A percentile compares a stretch with the other conserved stretches of the same genome.
Evolutionary conservation across 2,113 vertebrate species (phyloP).

Genomic region (Fulmarus glacialis): DNA sequence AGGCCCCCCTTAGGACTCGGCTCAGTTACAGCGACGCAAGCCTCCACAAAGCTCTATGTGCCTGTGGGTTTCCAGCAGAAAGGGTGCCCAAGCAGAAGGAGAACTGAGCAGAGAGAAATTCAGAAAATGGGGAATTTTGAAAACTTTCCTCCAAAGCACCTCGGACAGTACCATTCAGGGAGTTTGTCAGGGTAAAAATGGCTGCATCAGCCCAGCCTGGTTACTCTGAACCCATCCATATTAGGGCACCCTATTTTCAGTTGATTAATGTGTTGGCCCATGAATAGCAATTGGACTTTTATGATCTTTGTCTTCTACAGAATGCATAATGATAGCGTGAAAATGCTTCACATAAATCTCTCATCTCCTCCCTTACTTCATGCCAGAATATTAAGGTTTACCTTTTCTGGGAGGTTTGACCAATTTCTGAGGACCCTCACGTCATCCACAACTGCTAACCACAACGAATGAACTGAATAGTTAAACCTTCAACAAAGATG

Average conservation of each 20-base stretch:
- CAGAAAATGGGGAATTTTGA: not conserved
- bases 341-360: not conserved
- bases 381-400: not conserved
- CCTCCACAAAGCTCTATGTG: accelerated
- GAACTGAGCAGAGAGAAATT: not conserved
- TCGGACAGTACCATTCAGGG: not conserved
- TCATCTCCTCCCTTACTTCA: not conserved
- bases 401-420: not conserved
- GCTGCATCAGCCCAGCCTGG: not conserved
- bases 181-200: not conserved
- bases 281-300: not conserved
- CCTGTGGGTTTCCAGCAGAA: not conserved
- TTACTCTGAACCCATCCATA: not conserved
- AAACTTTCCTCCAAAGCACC: not conserved
- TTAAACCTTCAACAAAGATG: not conserved
- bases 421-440: not conserved
- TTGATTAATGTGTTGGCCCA: not conserved
- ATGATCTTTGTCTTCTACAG: not conserved
- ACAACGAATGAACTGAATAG: not conserved
- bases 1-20: not conserved
- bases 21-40: accelerated
- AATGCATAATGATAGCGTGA: not conserved
- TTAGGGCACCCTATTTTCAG: not conserved
- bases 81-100: not conserved
- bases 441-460: not conserved